Evolutionary conservation across 2,113 vertebrate genomes (phyloP).

Genomic region (Willisornis vidua): DNA sequence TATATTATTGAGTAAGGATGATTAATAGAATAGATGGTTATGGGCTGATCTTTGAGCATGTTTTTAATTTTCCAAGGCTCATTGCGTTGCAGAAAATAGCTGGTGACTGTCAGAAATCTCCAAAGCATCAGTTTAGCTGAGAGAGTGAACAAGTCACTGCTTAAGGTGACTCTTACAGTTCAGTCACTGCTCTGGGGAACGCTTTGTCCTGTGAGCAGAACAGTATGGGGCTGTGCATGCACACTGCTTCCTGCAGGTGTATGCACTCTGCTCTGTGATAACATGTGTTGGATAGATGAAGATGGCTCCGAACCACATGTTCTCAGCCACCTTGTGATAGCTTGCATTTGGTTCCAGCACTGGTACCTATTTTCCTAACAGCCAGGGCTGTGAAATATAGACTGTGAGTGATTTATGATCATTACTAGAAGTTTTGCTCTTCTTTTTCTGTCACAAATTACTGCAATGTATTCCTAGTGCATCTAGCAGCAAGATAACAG

Average conservation of each 20-base stretch:
- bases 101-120: neutral
- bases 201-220: neutral
- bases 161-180: neutral
- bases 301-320: neutral
- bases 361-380: neutral
- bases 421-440: neutral
- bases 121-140: neutral
- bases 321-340: neutral
- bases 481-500: neutral
- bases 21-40: neutral
- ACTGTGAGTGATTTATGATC: neutral
- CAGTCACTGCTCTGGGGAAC: neutral
- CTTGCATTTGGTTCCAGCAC: neutral
- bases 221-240: neutral
- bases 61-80: neutral
- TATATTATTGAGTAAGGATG: neutral
- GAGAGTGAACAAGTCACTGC: neutral
- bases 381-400: neutral
- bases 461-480: neutral
- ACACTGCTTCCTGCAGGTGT: neutral
- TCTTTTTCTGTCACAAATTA: neutral
- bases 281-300: neutral
- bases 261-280: neutral
- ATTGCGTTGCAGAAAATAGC: neutral
- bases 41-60: neutral